Evolutionary conservation across 1,140 invertebrate genomes (phyloP).

Genomic region (Diploscapter pachys): DNA sequence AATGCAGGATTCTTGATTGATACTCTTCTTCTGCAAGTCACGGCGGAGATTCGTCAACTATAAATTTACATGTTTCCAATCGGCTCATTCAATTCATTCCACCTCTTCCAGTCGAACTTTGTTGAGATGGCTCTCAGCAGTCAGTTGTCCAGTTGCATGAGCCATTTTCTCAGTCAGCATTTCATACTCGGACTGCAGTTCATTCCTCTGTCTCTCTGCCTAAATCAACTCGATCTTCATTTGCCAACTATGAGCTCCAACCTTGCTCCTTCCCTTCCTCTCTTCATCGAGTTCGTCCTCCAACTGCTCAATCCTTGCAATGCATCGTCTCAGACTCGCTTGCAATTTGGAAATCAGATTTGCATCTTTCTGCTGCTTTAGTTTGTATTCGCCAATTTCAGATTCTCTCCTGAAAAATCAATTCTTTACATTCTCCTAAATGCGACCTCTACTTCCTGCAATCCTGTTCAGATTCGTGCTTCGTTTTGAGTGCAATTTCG

Average conservation of each 20-base stretch:
- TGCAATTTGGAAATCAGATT: constrained; percentile 86
- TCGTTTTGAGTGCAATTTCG: constrained; percentile 27
- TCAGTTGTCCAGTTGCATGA: constrained; percentile 81
- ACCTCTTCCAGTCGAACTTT: constrained; percentile 92
- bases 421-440: not conserved
- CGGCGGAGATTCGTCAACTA: constrained; percentile 70
- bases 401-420: constrained; percentile 33
- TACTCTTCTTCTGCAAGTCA: constrained; percentile 93
- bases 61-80: constrained; percentile 1
- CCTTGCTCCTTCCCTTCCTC: constrained; percentile 84
- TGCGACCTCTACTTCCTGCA: constrained; percentile 30
- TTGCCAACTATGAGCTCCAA: constrained; percentile 2
- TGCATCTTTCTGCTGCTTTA: constrained; percentile 47
- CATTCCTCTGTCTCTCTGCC: constrained; percentile 85
- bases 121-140: constrained; percentile 96
- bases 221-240: constrained; percentile 3
- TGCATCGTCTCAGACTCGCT: constrained; percentile 96
- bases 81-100: not conserved
- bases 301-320: constrained; percentile 88
- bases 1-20: constrained; percentile 90
- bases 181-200: constrained; percentile 88
- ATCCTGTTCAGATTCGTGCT: constrained; percentile 36
- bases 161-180: constrained; percentile 85
- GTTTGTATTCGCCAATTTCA: constrained; percentile 44
- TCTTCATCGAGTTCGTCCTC: constrained; percentile 96